Conservation (phyloP, 2,888 invertebrate genomes). For the Lepetodrilus schrolli region DNA sequence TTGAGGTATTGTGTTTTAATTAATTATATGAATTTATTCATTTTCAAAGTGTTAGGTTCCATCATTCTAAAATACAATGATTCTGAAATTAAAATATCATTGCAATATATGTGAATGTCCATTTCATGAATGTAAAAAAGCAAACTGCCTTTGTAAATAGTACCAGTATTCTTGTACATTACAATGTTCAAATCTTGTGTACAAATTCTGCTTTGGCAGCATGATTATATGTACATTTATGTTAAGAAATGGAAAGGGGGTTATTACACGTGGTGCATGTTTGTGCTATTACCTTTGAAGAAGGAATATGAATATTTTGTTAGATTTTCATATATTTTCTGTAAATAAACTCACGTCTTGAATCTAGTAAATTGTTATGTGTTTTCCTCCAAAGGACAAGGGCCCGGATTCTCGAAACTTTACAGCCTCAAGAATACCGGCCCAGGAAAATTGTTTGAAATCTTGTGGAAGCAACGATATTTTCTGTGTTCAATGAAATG, state of each 20-base stretch:
- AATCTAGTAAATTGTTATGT: neutral
- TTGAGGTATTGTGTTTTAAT: too few relatives aligned
- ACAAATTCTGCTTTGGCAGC: neutral
- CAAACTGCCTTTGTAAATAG: neutral
- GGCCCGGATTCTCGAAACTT: too few relatives aligned
- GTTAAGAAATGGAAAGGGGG: neutral
- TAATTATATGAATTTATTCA: too few relatives aligned
- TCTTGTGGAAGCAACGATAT: too few relatives aligned
- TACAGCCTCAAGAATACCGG: too few relatives aligned
- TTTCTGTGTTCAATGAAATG: too few relatives aligned
- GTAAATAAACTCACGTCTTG: neutral
- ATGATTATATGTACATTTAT: neutral
- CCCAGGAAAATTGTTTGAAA: too few relatives aligned
- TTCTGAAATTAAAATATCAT: too few relatives aligned
- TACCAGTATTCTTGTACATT: neutral
- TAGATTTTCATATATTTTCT: constrained; percentile 26
- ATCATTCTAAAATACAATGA: too few relatives aligned
- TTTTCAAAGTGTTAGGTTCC: too few relatives aligned
- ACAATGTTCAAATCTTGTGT: neutral
- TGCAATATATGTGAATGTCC: too few relatives aligned
- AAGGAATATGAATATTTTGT: constrained; percentile 10
- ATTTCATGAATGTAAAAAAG: neutral
- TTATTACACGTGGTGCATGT: neutral
- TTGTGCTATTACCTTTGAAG: neutral
- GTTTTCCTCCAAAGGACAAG: too few relatives aligned